phyloP scores from a whole-genome alignment of 2,888 invertebrate species.

The Scelioninae gen. 1 region DNA sequence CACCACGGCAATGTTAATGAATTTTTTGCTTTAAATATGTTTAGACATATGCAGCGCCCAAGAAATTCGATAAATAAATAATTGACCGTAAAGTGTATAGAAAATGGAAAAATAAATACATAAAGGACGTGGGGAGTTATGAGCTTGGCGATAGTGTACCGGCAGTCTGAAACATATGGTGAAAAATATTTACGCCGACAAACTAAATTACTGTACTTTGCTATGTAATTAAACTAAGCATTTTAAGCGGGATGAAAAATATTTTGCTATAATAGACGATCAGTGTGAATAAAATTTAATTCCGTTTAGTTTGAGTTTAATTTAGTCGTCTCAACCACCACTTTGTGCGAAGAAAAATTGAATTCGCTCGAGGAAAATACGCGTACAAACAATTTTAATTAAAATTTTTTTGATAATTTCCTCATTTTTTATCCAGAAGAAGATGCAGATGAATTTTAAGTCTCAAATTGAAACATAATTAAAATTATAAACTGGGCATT shows the following conservation, averaged over 20 bases:
- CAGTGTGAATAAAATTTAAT: slow-evolving; percentile 17
- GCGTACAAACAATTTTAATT: slow-evolving; percentile 19
- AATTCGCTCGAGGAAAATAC: not conserved
- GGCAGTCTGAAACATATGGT: no score
- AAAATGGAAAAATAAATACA: slow-evolving; percentile 20
- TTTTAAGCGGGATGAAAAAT: slow-evolving; percentile 31
- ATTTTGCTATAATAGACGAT: slow-evolving; percentile 19
- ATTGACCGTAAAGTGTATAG: slow-evolving; percentile 10
- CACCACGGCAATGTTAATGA: no score
- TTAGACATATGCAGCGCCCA: no score
- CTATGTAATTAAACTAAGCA: slow-evolving; percentile 26
- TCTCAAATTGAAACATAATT: no score
- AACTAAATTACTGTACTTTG: no score
- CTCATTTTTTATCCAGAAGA: not conserved
- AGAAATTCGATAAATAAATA: no score
- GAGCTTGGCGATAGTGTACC: no score
- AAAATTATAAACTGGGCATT: no score
- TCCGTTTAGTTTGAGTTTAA: slow-evolving; percentile 19
- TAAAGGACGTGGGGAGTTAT: not conserved
- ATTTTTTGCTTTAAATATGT: no score
- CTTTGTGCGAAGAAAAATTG: slow-evolving; percentile 18
- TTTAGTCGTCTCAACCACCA: slow-evolving; percentile 14
- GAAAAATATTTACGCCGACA: no score
- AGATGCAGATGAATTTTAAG: no score
- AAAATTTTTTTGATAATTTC: not conserved